These are phyloP conservation scores for Euphonia xanthogaster DNA, from an alignment of 2,797 vertebrate genomes.

Conservation along the genomic window DNA sequence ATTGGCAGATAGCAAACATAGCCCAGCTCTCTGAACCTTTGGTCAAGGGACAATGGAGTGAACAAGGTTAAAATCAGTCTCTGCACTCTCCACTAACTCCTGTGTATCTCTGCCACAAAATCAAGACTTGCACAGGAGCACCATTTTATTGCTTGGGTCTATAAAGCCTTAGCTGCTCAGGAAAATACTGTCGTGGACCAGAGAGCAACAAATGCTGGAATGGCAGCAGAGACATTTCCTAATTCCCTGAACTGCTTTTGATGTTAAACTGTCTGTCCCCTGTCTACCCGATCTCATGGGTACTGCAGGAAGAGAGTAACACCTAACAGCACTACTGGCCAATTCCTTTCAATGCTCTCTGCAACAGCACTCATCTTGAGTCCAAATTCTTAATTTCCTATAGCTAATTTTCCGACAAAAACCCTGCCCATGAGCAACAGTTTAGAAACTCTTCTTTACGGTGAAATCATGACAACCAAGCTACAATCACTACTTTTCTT, in stretches of 20 bases:
- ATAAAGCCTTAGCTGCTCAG: not conserved
- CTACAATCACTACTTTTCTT: not conserved
- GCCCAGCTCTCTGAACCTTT: not conserved
- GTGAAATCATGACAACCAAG: not conserved
- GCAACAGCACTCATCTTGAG: not conserved
- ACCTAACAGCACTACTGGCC: not conserved
- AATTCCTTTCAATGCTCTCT: not conserved
- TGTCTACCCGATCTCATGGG: not conserved
- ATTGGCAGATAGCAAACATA: not conserved
- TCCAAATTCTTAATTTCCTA: not conserved
- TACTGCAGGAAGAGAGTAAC: fast-evolving
- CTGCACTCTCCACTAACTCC: not conserved
- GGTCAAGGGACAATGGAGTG: not conserved
- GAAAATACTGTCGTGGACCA: not conserved
- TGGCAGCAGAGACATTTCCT: not conserved
- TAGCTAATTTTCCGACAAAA: not conserved
- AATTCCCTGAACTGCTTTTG: not conserved
- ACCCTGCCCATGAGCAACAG: not conserved
- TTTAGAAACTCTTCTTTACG: not conserved
- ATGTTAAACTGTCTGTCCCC: not conserved
- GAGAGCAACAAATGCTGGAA: not conserved
- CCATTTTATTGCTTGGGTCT: not conserved
- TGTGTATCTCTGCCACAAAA: not conserved
- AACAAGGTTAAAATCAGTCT: not conserved
- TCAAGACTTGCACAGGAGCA: not conserved